Percentiles rank a stretch among this genome's conserved stretches.
These are phyloP conservation scores for Paradoxurus hermaphroditus DNA, from an alignment of 2,113 vertebrate species.

Conservation along the genomic window DNA sequence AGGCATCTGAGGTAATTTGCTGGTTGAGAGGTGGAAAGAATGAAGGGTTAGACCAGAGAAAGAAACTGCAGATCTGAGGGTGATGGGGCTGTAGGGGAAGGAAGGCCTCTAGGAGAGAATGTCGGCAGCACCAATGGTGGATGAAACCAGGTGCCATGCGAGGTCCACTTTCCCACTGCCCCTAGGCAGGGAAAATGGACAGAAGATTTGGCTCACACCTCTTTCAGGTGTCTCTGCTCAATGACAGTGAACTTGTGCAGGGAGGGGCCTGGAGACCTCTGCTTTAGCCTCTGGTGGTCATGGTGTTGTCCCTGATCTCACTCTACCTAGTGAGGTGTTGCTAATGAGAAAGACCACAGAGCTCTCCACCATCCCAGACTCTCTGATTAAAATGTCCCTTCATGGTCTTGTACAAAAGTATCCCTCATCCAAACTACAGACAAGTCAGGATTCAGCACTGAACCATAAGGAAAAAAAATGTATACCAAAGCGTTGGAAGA, in stretches of 20 bases:
- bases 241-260: background rate
- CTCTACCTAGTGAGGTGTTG: background rate
- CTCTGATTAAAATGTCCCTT: background rate
- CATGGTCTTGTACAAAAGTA: background rate
- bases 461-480: conserved; percentile 47
- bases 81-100: fast-evolving
- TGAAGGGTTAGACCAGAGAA: background rate
- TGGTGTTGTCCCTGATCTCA: background rate
- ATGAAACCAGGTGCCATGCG: background rate
- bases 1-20: background rate
- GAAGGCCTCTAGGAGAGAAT: background rate
- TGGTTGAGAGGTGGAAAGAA: background rate
- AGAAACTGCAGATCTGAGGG: background rate
- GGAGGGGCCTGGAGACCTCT: background rate
- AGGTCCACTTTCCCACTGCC: background rate
- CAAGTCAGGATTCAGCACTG: background rate
- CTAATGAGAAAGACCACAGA: background rate
- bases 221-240: background rate
- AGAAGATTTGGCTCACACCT: background rate
- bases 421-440: background rate
- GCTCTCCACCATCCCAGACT: background rate
- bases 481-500: conserved; percentile 47
- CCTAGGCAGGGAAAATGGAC: background rate
- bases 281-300: background rate
- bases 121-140: background rate